Evolutionary conservation across 2,797 vertebrate species (phyloP).

Genomic region (Alectoris magna): DNA sequence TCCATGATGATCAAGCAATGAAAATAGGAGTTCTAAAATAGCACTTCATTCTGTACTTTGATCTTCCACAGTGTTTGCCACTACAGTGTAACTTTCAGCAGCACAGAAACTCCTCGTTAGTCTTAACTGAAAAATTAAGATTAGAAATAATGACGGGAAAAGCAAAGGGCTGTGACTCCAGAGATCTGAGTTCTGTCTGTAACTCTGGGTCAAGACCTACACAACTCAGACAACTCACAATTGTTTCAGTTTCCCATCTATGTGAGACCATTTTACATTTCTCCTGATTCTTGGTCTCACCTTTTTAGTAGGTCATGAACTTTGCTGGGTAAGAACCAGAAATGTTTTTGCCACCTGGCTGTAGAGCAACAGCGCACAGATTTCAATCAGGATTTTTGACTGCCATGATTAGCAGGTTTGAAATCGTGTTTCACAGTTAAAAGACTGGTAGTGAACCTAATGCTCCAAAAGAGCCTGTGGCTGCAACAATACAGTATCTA

Average conservation of each 20-base stretch:
- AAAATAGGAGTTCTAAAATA: neutral
- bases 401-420: neutral
- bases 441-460: neutral
- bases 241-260: neutral
- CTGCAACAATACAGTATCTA: neutral
- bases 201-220: neutral
- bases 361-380: neutral
- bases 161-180: neutral
- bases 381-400: neutral
- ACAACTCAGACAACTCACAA: neutral
- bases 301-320: neutral
- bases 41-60: neutral
- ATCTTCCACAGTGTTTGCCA: neutral
- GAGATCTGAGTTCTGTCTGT: neutral
- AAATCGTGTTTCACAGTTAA: neutral
- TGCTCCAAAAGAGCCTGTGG: neutral
- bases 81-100: neutral
- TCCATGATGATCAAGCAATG: neutral
- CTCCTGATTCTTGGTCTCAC: neutral
- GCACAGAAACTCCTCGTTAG: neutral
- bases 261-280: neutral
- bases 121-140: neutral
- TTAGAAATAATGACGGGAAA: neutral
- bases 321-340: neutral
- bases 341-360: rapidly evolving